Evolutionary conservation across 2,797 vertebrate species (phyloP).

Genomic region (Netta rufina): DNA sequence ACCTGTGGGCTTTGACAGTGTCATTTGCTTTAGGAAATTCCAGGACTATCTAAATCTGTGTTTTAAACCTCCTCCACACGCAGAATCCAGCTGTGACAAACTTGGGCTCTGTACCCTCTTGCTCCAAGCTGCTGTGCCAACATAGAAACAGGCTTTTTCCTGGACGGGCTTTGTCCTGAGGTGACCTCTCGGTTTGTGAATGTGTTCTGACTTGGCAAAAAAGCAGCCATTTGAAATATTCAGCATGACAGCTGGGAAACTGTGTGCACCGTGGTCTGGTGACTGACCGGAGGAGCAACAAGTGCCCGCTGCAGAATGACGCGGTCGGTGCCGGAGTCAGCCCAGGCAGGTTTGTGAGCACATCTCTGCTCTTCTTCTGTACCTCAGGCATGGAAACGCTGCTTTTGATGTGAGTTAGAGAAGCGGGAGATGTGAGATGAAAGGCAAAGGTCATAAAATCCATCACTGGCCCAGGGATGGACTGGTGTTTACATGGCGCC

Average conservation of each 20-base stretch:
- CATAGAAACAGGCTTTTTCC: conserved; percentile 47
- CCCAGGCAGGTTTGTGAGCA: background rate
- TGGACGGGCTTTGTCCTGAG: conserved; percentile 41
- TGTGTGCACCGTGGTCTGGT: background rate
- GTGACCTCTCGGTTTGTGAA: background rate
- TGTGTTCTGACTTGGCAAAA: conserved; percentile 56
- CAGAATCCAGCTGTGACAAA: conserved; percentile 11
- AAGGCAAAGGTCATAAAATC: background rate
- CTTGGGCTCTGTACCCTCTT: background rate
- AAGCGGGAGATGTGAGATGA: background rate
- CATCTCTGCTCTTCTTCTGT: rapidly evolving
- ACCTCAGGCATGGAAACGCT: background rate
- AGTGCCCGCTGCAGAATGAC: conserved; percentile 3
- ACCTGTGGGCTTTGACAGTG: background rate
- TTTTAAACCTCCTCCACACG: conserved; percentile 34
- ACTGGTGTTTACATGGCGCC: background rate
- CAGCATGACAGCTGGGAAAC: background rate
- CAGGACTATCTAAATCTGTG: conserved; percentile 17
- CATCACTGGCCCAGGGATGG: background rate
- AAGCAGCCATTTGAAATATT: background rate
- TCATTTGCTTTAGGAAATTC: background rate
- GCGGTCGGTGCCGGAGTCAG: background rate
- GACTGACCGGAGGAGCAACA: background rate
- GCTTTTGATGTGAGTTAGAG: background rate
- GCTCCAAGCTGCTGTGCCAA: background rate